Evolutionary conservation across 1,140 invertebrate species (phyloP).

Genomic region (Oncopeltus fasciatus): DNA sequence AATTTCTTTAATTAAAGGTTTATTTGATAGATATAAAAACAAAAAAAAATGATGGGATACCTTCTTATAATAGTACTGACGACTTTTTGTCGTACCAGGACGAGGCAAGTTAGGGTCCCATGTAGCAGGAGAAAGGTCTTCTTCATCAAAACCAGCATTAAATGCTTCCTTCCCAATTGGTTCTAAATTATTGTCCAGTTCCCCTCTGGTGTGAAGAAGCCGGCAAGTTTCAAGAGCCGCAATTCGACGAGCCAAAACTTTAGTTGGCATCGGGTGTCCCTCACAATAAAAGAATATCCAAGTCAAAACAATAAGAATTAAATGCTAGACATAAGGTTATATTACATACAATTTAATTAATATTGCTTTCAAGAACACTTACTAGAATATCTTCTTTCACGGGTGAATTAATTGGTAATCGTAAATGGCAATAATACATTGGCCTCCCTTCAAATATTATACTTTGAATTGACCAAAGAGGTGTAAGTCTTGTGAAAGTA

Average conservation of each 20-base stretch:
- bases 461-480: conserved; percentile 57
- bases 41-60: conserved; percentile 30
- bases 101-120: conserved; percentile 45
- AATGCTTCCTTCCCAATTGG: conserved; percentile 81
- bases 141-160: conserved; percentile 35
- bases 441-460: conserved; percentile 32
- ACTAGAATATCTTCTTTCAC: conserved; percentile 74
- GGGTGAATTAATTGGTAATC: conserved; percentile 95
- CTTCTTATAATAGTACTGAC: conserved; percentile 94
- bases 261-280: conserved; percentile 70
- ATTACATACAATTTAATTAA: conserved; percentile 4
- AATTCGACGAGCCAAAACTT: conserved; percentile 67
- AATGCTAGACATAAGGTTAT: neutral
- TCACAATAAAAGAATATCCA: conserved; percentile 25
- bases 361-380: too few species aligned
- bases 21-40: neutral
- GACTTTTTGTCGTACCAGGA: conserved; percentile 86
- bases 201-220: conserved; percentile 64
- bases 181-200: conserved; percentile 79
- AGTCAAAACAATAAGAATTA: neutral
- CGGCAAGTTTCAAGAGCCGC: conserved; percentile 77
- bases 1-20: too few species aligned
- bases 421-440: conserved; percentile 58
- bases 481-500: conserved; percentile 89
- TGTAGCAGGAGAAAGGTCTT: conserved; percentile 30